Conservation (phyloP, 1,140 invertebrate genomes). For the Pristionchus pacificus region DNA sequence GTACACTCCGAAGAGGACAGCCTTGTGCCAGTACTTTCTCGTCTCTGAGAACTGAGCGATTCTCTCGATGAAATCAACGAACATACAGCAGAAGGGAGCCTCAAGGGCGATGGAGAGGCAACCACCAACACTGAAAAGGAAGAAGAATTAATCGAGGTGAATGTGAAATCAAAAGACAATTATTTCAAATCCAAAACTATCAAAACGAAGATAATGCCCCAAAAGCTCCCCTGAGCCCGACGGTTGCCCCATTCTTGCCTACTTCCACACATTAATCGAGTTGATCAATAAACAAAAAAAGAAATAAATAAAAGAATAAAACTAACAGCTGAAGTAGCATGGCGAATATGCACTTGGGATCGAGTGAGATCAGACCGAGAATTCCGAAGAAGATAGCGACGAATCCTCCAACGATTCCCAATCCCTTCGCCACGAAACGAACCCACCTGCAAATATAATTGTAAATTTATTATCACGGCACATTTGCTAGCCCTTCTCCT, state of each 20-base stretch:
- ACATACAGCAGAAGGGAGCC: constrained; percentile 88
- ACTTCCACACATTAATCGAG: too few relatives aligned
- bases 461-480: too few relatives aligned
- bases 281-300: too few relatives aligned
- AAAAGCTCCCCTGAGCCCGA: background rate
- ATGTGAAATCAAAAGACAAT: background rate
- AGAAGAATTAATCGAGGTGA: constrained; percentile 24
- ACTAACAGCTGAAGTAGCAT: constrained; percentile 81
- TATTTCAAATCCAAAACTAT: too few relatives aligned
- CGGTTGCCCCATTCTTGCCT: constrained; percentile 2
- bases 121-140: constrained; percentile 68
- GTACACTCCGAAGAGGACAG: constrained; percentile 78
- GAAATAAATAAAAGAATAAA: too few relatives aligned
- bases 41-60: constrained; percentile 75
- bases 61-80: constrained; percentile 82
- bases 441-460: constrained; percentile 65
- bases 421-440: constrained; percentile 75
- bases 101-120: constrained; percentile 80
- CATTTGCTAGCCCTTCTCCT: too few relatives aligned
- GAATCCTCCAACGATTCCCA: constrained; percentile 78
- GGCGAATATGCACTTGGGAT: constrained; percentile 71
- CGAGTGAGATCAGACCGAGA: constrained; percentile 72
- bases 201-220: background rate
- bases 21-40: constrained; percentile 82
- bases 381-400: constrained; percentile 82